A percentile compares a stretch with the other conserved stretches of the same genome.
phyloP scores from a whole-genome alignment of 1,140 invertebrate genomes.

The Drosophila erecta region DNA sequence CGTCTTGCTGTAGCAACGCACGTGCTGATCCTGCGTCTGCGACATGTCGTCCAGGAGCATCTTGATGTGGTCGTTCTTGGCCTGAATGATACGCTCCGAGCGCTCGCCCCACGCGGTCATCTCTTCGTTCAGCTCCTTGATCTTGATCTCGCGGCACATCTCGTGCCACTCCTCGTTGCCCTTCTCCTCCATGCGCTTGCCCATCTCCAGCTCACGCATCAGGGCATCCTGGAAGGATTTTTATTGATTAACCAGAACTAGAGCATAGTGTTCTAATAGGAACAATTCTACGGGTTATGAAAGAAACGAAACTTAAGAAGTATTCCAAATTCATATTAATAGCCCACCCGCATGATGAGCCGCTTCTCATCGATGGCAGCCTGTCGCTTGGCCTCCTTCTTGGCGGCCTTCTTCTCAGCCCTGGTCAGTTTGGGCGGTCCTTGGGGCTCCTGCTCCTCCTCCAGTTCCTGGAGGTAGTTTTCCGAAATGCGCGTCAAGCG shows the following conservation, averaged over 20 bases:
- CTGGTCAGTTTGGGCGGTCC: constrained; percentile 41
- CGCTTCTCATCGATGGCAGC: constrained; percentile 37
- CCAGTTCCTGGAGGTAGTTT: constrained; percentile 39
- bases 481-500: constrained; percentile 35
- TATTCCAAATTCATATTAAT: no score
- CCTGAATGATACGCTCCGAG: constrained; percentile 41
- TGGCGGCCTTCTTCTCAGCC: constrained; percentile 47
- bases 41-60: constrained; percentile 65
- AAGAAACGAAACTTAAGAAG: no score
- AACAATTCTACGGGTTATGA: no score
- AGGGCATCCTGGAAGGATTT: constrained; percentile 53
- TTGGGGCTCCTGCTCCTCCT: background rate
- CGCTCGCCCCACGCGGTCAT: constrained; percentile 57
- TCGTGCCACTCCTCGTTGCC: constrained; percentile 64
- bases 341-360: constrained; percentile 55
- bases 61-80: constrained; percentile 65
- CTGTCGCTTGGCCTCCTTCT: constrained; percentile 45
- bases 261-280: no score
- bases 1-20: constrained; percentile 44
- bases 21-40: constrained; percentile 63
- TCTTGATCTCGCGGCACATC: constrained; percentile 65
- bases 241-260: background rate
- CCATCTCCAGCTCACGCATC: constrained; percentile 60
- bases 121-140: constrained; percentile 62
- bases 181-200: constrained; percentile 59